Conservation (phyloP, 2,113 vertebrate genomes). For the Dromaius novaehollandiae region DNA sequence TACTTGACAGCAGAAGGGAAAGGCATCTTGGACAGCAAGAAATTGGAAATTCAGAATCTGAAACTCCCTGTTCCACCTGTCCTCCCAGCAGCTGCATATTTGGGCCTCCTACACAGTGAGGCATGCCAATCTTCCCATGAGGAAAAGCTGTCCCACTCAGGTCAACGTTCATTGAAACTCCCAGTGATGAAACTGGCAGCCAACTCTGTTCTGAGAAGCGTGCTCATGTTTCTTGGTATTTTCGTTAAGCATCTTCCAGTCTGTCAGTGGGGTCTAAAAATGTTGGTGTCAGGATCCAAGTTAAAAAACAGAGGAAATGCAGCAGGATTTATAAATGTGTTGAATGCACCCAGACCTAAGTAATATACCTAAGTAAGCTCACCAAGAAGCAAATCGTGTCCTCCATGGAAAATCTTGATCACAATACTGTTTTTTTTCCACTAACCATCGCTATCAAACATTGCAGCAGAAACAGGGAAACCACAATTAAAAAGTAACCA, state of each 20-base stretch:
- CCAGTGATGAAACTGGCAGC: not conserved
- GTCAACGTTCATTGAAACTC: not conserved
- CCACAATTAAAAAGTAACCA: not conserved
- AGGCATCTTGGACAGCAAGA: not conserved
- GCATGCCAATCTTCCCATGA: not conserved
- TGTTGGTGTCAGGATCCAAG: rapidly evolving
- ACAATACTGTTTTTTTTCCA: not conserved
- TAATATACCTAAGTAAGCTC: not conserved
- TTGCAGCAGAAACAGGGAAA: not conserved
- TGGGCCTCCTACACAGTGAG: not conserved
- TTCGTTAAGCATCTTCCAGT: not conserved
- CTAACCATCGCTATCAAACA: not conserved
- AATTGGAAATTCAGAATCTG: not conserved
- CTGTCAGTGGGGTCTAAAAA: not conserved
- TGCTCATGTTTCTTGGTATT: not conserved
- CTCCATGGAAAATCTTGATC: not conserved
- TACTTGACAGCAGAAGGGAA: not conserved
- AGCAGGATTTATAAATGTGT: not conserved
- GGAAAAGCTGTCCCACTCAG: not conserved
- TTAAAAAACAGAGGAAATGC: not conserved
- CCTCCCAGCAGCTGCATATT: not conserved
- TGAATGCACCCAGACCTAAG: not conserved
- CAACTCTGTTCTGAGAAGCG: not conserved
- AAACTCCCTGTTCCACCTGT: not conserved
- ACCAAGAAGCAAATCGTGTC: not conserved